Conservation (phyloP, 1,140 invertebrate species). For the Chelonus insularis region DNA sequence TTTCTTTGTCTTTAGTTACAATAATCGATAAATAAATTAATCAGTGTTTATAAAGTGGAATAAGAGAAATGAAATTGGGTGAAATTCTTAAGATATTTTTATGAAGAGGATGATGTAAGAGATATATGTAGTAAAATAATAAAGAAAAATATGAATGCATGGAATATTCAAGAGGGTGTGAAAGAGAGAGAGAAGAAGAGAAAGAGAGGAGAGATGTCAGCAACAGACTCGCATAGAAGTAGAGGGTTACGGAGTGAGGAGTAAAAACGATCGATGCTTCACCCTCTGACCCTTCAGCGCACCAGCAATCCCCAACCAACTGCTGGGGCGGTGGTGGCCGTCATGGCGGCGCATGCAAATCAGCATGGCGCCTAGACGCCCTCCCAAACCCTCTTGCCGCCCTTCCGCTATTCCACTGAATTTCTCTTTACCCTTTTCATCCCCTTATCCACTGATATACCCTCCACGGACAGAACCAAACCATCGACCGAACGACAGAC, state of each 20-base stretch:
- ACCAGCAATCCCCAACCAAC: slow-evolving; percentile 37
- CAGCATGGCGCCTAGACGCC: slow-evolving; percentile 61
- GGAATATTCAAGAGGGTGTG: not conserved
- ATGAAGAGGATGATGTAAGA: slow-evolving; percentile 11
- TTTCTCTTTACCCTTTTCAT: slow-evolving; percentile 9
- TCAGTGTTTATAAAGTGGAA: not conserved
- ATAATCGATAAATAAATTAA: too few relatives aligned
- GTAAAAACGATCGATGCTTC: slow-evolving; percentile 55
- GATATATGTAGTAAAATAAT: slow-evolving; percentile 10
- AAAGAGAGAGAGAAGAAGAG: slow-evolving; percentile 16
- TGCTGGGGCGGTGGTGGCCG: slow-evolving; percentile 42
- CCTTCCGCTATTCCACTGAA: not conserved
- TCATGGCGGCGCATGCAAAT: slow-evolving; percentile 62
- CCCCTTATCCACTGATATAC: slow-evolving; percentile 35
- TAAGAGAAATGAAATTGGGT: not conserved
- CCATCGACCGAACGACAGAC: slow-evolving; percentile 54
- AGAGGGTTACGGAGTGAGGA: slow-evolving; percentile 36
- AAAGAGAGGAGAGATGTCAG: slow-evolving; percentile 18
- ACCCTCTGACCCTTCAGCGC: slow-evolving; percentile 44
- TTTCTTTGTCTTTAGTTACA: too few relatives aligned
- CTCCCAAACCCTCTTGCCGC: slow-evolving; percentile 35
- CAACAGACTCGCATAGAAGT: slow-evolving; percentile 21
- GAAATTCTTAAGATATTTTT: not conserved
- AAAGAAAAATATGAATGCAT: not conserved
- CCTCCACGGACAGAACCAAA: slow-evolving; percentile 52